Evolutionary conservation across 2,113 vertebrate species (phyloP), one percentile per base, ranked within the genome.

Genomic region (Dipodomys spectabilis): DNA sequence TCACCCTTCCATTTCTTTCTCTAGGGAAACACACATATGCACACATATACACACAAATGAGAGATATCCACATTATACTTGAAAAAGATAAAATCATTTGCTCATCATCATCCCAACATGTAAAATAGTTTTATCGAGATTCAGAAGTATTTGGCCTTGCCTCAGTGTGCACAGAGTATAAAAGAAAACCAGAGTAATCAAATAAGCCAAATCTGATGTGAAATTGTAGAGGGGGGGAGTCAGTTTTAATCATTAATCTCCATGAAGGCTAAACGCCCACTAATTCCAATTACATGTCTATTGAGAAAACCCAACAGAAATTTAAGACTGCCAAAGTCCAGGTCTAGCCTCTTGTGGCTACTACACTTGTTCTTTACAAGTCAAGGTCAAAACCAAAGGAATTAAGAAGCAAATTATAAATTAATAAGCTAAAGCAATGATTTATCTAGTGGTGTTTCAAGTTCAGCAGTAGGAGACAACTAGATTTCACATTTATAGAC

Each of bases 271-370:
- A 67, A 78, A 16, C 16, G 84, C 68, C 49, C 49, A 84, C 86
- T 77, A 74, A 91, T 91, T 91, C 39, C 49, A 72, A 81, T 83
- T 88, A 90, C 35, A 32, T 69, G 28, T 81, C 85, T 88, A 68
- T 62, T 93, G 69, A 94, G 85, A 89, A 94, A 91, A 89, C 69
- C 95, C 73, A 90, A 75, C 19, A 82, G 69, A 94, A 96, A 95
- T 6, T 68, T 82, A 72, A 81, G 74, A 83, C n/a, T 74, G 64
- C 77, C 68, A 39, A 93, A 90, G 25, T 80, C 11, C 45, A 73
- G 11, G 53, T 57, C 53, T 53, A 82, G 65, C 6, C 25, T 89
- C 71, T 67, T 80, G 49, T 75, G 60, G 49, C 79, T 57, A 27
- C 53, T 69, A 27, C 15, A 69, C 23, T 89, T 82, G 39, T 49